A percentile compares a stretch with the other conserved stretches of the same genome.
Conservation (phyloP, 2,797 vertebrate species). For the Prionace glauca region DNA sequence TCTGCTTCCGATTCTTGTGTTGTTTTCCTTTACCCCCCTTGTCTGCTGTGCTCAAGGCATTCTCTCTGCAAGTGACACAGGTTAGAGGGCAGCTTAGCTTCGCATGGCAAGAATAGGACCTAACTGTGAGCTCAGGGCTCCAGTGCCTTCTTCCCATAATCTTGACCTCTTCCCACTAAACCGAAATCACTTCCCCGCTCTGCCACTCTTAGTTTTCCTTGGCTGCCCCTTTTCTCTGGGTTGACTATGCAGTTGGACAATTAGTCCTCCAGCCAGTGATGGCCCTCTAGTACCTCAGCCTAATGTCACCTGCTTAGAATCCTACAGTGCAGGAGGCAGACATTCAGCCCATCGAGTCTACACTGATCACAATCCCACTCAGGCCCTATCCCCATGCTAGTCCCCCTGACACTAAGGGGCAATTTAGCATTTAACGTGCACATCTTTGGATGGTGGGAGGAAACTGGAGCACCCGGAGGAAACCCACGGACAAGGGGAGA, state of each 20-base stretch:
- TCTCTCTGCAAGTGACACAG: slow-evolving; percentile 61
- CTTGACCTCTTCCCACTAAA: background rate
- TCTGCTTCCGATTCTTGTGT: slow-evolving; percentile 45
- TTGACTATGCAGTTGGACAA: background rate
- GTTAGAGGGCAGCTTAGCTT: background rate
- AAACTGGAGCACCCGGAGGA: too few relatives aligned
- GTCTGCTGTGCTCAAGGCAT: slow-evolving; percentile 64
- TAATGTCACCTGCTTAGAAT: background rate
- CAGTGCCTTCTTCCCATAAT: background rate
- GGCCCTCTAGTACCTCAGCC: background rate
- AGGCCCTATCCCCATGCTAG: too few relatives aligned
- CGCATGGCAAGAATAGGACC: background rate
- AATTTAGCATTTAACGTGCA: too few relatives aligned
- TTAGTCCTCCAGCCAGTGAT: background rate
- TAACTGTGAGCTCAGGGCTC: background rate
- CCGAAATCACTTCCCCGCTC: background rate
- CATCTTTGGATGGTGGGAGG: too few relatives aligned
- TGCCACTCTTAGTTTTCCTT: background rate
- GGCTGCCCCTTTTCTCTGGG: background rate
- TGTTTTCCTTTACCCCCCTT: slow-evolving; percentile 55
- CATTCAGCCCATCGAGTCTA: too few relatives aligned
- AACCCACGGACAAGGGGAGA: too few relatives aligned
- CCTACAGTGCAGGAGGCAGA: too few relatives aligned
- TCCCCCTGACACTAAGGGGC: too few relatives aligned
- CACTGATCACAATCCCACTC: too few relatives aligned